Evolutionary conservation across 1,140 invertebrate genomes (phyloP), one percentile per base, ranked within the genome.

Genomic region (Drosophila burlai): DNA sequence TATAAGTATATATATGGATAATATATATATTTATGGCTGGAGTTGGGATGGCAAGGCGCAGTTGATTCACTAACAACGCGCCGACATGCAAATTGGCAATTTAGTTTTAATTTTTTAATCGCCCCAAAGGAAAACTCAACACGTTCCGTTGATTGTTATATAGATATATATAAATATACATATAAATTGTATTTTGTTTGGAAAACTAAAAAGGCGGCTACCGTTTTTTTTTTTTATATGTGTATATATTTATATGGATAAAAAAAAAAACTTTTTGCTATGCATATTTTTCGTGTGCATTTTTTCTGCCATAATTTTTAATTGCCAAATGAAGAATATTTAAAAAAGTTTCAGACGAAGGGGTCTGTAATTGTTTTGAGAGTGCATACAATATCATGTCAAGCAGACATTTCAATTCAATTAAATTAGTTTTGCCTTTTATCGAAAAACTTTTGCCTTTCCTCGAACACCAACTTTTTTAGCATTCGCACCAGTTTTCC

Each of bases 381-480:
- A 72, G 68, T 72, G 74, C 52, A 78, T 69, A 63, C 62, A 79
- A 83, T 89, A 64, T 90, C 84, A 89, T 89, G 85, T 76, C 84
- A 89, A 81, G 80, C 74, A 79, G 67, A 76, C 84, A 90, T 89
- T 89, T 85, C 75, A 90, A 90, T 89, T 89, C 84, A 89, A 89
- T 89, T 89, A 90, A 79, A 63, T 84, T 87, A 66, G 57, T 50
- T 49, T 73, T 31, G 67, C 67, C 55, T 74, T 24, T 73, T 74
- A 74, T 74, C 68, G 71, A 73, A 73, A 61, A 73, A 73, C 46
- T 74, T 74, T 52, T 52, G 71, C 64, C 64, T 66, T 59, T 13
- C 21, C 63, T 60, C 16, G 2, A 40, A 26, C 67, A 21, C 9
- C 63, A 36, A 68, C 47, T 71, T 68, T 24, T 66, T 24, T 11